Percentiles rank a stretch among this genome's conserved stretches.
Conservation (phyloP, 2,888 invertebrate species). For the Cistogaster globosa region DNA sequence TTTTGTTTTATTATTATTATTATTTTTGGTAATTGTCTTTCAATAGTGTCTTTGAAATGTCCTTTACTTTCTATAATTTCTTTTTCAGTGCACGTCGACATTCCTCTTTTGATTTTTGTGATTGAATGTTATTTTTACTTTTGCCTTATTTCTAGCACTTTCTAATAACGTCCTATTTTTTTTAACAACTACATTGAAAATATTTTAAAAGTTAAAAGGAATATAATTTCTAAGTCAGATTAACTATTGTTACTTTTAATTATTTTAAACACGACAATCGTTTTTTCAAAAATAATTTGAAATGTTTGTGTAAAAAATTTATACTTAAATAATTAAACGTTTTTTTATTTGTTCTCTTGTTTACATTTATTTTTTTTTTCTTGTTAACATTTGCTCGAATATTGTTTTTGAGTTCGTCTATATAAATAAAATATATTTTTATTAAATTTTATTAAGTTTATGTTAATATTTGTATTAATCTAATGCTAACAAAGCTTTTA, state of each 20-base stretch:
- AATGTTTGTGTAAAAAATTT: not conserved
- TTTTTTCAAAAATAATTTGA: constrained; percentile 26
- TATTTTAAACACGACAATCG: constrained; percentile 47
- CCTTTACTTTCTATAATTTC: constrained; percentile 58
- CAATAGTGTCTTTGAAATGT: constrained; percentile 20
- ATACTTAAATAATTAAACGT: not conserved
- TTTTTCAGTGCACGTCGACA: constrained; percentile 74
- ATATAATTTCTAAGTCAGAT: constrained; percentile 6
- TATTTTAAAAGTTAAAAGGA: constrained; percentile 39
- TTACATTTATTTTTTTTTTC: too few species aligned
- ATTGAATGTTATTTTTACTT: constrained; percentile 15
- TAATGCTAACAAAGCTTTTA: constrained; percentile 22
- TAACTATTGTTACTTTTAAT: constrained; percentile 5
- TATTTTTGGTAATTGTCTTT: constrained; percentile 1
- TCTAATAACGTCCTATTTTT: constrained; percentile 30
- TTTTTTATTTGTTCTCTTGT: not conserved
- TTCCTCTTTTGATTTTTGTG: constrained; percentile 72
- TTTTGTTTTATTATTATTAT: constrained; percentile 34
- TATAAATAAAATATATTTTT: constrained; percentile 1
- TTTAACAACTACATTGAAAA: constrained; percentile 43
- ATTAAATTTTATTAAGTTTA: not conserved
- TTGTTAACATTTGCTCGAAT: constrained; percentile 57
- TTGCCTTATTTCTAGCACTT: constrained; percentile 30
- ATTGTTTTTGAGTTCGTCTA: constrained; percentile 13
- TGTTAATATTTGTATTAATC: too few species aligned